Conservation (phyloP, 1,140 invertebrate genomes). For the Gryllus bimaculatus region DNA sequence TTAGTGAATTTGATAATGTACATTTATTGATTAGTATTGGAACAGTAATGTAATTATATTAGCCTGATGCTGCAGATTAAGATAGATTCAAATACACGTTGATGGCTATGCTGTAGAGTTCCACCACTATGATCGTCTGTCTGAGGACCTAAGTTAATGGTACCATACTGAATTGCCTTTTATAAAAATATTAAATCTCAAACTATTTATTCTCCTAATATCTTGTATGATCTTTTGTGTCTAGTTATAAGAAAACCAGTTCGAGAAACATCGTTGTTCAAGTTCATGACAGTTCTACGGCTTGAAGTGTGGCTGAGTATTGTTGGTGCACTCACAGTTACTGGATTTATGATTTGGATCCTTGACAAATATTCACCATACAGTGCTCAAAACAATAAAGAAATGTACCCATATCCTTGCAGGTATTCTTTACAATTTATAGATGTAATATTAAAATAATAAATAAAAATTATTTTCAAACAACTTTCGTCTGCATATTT, state of each 20-base stretch:
- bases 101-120: too few relatives aligned
- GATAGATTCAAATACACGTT: too few relatives aligned
- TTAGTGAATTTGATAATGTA: too few relatives aligned
- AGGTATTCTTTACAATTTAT: constrained; percentile 39
- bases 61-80: too few relatives aligned
- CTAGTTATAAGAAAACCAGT: constrained; percentile 76
- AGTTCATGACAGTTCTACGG: constrained; percentile 84
- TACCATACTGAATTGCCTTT: background rate
- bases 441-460: background rate
- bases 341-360: constrained; percentile 78
- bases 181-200: too few relatives aligned
- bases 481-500: too few relatives aligned
- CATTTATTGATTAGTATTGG: too few relatives aligned
- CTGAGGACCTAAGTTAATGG: background rate
- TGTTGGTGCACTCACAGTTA: constrained; percentile 68
- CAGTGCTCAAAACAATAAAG: constrained; percentile 72
- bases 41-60: too few relatives aligned
- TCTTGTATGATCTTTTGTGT: constrained; percentile 22
- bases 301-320: constrained; percentile 84
- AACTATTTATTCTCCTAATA: background rate
- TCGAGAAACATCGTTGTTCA: constrained; percentile 73
- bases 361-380: constrained; percentile 84
- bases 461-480: background rate
- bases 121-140: background rate
- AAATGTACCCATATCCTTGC: constrained; percentile 70